A percentile compares a stretch with the other conserved stretches of the same genome.
Evolutionary conservation across 2,888 invertebrate genomes (phyloP).

Genomic region (Thymelicus lineola): DNA sequence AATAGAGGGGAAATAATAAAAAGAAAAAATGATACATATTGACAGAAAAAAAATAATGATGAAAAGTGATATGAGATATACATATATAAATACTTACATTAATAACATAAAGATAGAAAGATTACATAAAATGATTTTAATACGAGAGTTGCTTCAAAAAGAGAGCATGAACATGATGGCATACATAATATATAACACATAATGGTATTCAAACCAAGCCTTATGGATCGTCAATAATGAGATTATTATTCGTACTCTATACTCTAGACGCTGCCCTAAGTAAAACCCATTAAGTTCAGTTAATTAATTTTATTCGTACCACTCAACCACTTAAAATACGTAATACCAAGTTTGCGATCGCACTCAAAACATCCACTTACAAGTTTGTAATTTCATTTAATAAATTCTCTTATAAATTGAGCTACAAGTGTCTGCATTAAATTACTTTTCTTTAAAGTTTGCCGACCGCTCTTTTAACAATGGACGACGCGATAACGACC

Average conservation of each 20-base stretch:
- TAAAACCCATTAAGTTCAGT: background rate
- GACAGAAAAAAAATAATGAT: too few species aligned
- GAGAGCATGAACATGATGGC: too few species aligned
- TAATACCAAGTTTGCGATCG: constrained; percentile 2
- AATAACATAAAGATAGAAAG: too few species aligned
- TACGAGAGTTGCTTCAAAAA: too few species aligned
- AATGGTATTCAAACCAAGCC: too few species aligned
- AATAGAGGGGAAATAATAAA: too few species aligned
- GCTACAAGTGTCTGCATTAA: background rate
- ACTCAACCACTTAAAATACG: background rate
- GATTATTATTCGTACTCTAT: background rate
- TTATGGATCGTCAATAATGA: background rate
- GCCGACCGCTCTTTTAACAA: background rate
- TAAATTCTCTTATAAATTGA: constrained; percentile 30
- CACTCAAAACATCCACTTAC: constrained; percentile 32
- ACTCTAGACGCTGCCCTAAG: background rate
- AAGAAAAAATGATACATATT: too few species aligned
- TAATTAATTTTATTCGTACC: constrained; percentile 6
- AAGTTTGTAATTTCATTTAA: constrained; percentile 32
- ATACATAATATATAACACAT: too few species aligned
- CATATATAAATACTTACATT: too few species aligned
- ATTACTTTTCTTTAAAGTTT: constrained; percentile 10
- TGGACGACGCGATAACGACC: too few species aligned
- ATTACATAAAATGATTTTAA: too few species aligned
- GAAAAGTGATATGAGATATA: too few species aligned